These are phyloP conservation scores for Gasterosteus aculeatus DNA, from an alignment of 2,113 vertebrate genomes.

Conservation along the genomic window DNA sequence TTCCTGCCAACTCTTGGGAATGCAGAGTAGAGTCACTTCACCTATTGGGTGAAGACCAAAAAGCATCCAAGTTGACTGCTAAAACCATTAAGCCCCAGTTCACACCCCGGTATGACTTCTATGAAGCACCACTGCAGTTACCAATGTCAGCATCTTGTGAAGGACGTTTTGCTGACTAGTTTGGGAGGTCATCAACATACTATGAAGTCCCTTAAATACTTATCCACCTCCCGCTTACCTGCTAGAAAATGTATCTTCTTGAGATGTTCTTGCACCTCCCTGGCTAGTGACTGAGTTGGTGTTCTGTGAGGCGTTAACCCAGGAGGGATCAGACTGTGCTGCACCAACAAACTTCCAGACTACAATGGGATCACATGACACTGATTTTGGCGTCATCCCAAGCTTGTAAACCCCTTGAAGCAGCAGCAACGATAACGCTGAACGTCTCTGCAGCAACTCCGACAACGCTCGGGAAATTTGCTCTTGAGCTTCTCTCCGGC, in stretches of 20 bases:
- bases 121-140: neutral
- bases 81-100: neutral
- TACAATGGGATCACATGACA: neutral
- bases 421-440: conserved; percentile 10
- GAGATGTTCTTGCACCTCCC: neutral
- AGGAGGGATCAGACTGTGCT: neutral
- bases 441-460: conserved; percentile 11
- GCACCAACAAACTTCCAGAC: neutral
- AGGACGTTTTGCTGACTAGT: neutral
- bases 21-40: neutral
- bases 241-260: neutral
- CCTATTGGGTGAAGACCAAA: neutral
- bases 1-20: too few species aligned
- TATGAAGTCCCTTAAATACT: neutral
- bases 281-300: too few species aligned
- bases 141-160: neutral
- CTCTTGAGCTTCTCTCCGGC: conserved; percentile 23
- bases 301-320: neutral
- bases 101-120: too few species aligned
- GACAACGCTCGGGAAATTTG: conserved; percentile 16
- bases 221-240: neutral
- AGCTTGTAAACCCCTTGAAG: conserved; percentile 1
- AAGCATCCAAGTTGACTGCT: neutral
- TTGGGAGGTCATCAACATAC: neutral
- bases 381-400: neutral